Base-by-base conservation (phyloP, 2,113 vertebrate species). In the Eublepharis macularius region DNA sequence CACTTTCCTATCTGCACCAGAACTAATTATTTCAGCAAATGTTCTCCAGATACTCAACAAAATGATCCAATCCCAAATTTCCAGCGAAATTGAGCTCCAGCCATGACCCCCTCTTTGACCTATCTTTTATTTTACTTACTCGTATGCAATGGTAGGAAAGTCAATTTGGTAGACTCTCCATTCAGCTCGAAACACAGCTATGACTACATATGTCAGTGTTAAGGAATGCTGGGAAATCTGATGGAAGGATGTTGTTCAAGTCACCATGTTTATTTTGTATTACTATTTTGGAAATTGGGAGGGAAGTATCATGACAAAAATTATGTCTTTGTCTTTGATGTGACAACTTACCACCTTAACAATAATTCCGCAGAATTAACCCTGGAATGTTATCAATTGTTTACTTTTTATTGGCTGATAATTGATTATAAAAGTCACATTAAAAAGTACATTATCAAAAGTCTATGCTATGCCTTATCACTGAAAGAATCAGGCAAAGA, bases 401-500 rank as follows among this genome's bases (percentile, higher is more conserved):
- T 95, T 94, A 82, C 57, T 94, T 88, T 63, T 89, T 91, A 83
- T 84, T 90, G 89, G 51, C 76, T 93, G 92, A 95, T 91, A 92
- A 92, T 91, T 87, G 88, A 87, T 83, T 93, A 89, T 83, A 94
- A 92, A 93, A 95, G 83, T 91, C 94, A 68, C 74, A 93, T 92
- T 90, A 90, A 94, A 57, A 89, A 96, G 92, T 90, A 90, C 91
- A 92, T 94, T 80, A 90, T 90, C 89, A 94, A 90, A 69, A 92
- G 68, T n/a, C 39, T 91, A 85, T 89, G 87, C 80, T 94, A 87
- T 89, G 94, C 92, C 93, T 95, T 94, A 89, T 89, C 92, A 92
- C 88, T 81, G 87, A 94, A 94, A 93, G 90, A 94, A 83, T 85
- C 88, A 93, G 88, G 88, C 91, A 92, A 95, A 95, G 84, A 85